phyloP scores from a whole-genome alignment of 2,888 invertebrate species.

The Drosophila mettleri region DNA sequence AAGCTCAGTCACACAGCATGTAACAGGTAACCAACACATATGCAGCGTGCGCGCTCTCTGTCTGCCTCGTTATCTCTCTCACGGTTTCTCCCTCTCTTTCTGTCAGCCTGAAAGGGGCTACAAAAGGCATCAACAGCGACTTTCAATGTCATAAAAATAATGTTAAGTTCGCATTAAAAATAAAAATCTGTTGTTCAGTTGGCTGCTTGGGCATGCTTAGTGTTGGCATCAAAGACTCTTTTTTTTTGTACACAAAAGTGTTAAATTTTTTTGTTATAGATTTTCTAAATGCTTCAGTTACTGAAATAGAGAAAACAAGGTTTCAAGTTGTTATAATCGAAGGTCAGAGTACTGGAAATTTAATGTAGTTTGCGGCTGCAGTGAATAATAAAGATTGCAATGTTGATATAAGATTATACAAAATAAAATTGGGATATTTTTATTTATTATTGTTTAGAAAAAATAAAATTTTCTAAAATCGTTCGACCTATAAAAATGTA shows the following conservation, averaged over 20 bases:
- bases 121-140: conserved; percentile 43
- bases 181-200: conserved; percentile 45
- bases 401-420: too few relatives aligned
- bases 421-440: too few relatives aligned
- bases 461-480: too few relatives aligned
- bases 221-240: conserved; percentile 10
- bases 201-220: conserved; percentile 26
- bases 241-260: not conserved
- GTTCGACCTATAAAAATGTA: too few relatives aligned
- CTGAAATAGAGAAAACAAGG: not conserved
- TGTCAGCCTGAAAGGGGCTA: not conserved
- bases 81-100: not conserved
- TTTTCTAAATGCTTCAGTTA: not conserved
- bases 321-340: conserved; percentile 1
- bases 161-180: conserved; percentile 66
- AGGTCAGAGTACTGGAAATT: not conserved
- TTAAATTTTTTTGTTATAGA: conserved; percentile 2
- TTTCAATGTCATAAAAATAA: conserved; percentile 75
- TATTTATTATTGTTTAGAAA: too few relatives aligned
- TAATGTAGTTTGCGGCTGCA: not conserved
- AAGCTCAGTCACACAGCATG: conserved; percentile 25
- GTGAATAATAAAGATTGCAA: too few relatives aligned
- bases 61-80: not conserved
- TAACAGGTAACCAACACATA: conserved; percentile 51
- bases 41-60: not conserved